A percentile compares a stretch with the other conserved stretches of the same genome.
Evolutionary conservation across 1,140 invertebrate genomes (phyloP).

Genomic region (Diachasmimorpha longicaudata): DNA sequence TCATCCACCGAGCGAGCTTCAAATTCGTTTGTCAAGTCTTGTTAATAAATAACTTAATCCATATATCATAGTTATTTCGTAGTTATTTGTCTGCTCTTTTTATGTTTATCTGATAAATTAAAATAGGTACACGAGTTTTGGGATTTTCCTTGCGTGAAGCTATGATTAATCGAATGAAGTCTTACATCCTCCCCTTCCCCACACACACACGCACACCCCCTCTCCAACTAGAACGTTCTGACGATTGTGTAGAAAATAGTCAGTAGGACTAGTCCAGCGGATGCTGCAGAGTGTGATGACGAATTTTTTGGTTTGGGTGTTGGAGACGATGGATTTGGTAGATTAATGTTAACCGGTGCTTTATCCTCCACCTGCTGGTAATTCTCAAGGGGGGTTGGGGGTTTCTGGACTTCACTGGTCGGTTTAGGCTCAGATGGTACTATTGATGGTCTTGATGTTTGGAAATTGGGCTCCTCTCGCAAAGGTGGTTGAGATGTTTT

Average conservation of each 20-base stretch:
- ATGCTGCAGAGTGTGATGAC: constrained; percentile 8
- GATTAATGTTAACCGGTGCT: not conserved
- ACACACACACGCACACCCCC: not conserved
- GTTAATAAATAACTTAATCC: not conserved
- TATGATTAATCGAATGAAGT: not conserved
- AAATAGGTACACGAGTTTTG: no score
- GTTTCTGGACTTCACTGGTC: not conserved
- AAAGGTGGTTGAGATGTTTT: constrained; percentile 25
- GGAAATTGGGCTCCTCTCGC: constrained; percentile 25
- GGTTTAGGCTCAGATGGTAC: not conserved
- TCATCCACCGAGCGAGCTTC: not conserved
- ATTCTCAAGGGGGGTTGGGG: constrained; percentile 35
- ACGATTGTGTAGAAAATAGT: constrained; percentile 10
- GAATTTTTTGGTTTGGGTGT: constrained; percentile 28
- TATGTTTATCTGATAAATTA: no score
- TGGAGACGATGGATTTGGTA: constrained; percentile 1
- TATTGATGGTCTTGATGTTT: constrained; percentile 1
- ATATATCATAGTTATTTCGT: not conserved
- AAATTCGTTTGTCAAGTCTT: not conserved
- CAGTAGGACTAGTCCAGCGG: not conserved
- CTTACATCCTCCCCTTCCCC: not conserved
- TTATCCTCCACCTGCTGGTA: constrained; percentile 33
- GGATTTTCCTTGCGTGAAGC: not conserved
- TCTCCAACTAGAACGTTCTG: constrained; percentile 5
- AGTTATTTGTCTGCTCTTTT: no score